Conservation (phyloP, 2,888 invertebrate species). For the Pollenia labialis region DNA sequence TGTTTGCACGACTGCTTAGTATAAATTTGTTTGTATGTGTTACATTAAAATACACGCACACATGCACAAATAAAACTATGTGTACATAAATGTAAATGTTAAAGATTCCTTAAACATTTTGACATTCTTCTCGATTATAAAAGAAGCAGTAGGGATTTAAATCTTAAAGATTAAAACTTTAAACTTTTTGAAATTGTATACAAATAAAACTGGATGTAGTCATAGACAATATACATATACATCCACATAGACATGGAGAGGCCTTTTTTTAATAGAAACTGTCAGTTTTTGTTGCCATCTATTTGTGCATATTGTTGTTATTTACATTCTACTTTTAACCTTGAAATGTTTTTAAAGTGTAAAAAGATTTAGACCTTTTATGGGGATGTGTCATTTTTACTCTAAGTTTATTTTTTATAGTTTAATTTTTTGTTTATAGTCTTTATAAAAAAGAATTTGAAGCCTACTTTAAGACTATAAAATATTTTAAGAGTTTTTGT, state of each 20-base stretch:
- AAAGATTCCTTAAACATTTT: slow-evolving; percentile 43
- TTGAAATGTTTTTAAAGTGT: slow-evolving; percentile 47
- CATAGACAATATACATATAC: not conserved
- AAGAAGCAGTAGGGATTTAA: slow-evolving; percentile 62
- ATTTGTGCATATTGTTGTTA: not conserved
- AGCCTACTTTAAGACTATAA: not conserved
- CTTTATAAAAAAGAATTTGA: not conserved
- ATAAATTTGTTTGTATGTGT: slow-evolving; percentile 47
- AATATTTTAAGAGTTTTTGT: too few species aligned
- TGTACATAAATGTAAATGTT: not conserved
- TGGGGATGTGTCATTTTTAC: not conserved
- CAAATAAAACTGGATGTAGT: not conserved
- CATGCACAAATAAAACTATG: not conserved
- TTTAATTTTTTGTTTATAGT: not conserved
- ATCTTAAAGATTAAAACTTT: slow-evolving; percentile 63
- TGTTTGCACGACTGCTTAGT: slow-evolving; percentile 71
- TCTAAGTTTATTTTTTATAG: not conserved
- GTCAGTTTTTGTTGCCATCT: not conserved
- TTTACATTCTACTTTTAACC: slow-evolving; percentile 30
- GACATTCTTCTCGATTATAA: slow-evolving; percentile 1
- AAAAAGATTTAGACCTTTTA: slow-evolving; percentile 9
- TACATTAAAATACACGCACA: not conserved
- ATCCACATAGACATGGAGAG: slow-evolving; percentile 7
- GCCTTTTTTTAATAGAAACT: slow-evolving; percentile 4
- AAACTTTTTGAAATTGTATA: slow-evolving; percentile 30